Conservation (phyloP, 2,797 vertebrate species). For the Garrulus glandarius region DNA sequence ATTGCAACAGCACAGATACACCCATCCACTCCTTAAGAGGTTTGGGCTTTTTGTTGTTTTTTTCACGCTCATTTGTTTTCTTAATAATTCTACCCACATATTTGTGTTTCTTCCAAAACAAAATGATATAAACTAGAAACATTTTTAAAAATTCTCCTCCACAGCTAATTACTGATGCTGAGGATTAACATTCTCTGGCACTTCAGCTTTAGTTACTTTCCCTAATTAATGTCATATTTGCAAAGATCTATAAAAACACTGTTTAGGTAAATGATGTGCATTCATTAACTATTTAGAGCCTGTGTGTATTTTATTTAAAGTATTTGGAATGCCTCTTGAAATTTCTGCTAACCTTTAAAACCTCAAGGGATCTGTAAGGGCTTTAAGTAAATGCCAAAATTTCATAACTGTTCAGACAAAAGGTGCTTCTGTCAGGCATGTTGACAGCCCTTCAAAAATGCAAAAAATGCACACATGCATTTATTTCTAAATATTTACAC, state of each 20-base stretch:
- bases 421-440: not conserved
- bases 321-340: not conserved
- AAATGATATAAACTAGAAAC: slow-evolving; percentile 46
- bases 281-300: slow-evolving; percentile 53
- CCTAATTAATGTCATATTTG: slow-evolving; percentile 69
- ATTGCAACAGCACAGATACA: not conserved
- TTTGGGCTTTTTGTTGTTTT: not conserved
- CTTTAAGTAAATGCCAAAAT: not conserved
- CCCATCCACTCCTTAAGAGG: not conserved
- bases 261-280: slow-evolving; percentile 54
- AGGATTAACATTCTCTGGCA: slow-evolving; percentile 62
- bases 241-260: slow-evolving; percentile 65
- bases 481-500: not conserved
- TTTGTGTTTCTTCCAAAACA: slow-evolving; percentile 54
- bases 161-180: slow-evolving; percentile 53
- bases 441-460: not conserved
- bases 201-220: slow-evolving; percentile 65
- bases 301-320: accelerated
- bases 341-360: not conserved
- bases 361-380: not conserved
- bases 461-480: not conserved
- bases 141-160: slow-evolving; percentile 44
- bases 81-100: slow-evolving; percentile 27
- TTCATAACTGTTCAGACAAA: not conserved
- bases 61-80: not conserved